Base-by-base conservation (phyloP, 2,888 invertebrate genomes). In the Cremastobaeus sp. region DNA sequence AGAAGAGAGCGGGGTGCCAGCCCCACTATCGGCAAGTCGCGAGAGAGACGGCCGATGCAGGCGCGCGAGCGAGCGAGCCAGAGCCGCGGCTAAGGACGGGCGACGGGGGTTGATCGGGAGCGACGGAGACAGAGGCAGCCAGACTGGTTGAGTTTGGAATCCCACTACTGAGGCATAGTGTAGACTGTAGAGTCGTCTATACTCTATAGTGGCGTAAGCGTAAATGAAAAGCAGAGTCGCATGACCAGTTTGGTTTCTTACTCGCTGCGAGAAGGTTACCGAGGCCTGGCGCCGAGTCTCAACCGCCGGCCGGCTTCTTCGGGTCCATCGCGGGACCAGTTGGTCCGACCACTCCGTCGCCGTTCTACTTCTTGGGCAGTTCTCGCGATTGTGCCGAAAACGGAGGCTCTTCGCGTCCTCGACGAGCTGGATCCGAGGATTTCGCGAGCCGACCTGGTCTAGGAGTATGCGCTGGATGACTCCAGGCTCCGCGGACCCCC, bases 171-270 rank as follows among this genome's bases (percentile, higher is more conserved):
- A 76, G 76, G 74, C 66, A 76, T 74, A 77, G 75, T 72, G n/a
- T n/a, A n/a, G n/a, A n/a, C n/a, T n/a, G n/a, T n/a, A n/a, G n/a
- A n/a, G n/a, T n/a, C n/a, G n/a, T n/a, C n/a, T n/a, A n/a, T n/a
- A n/a, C n/a, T n/a, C n/a, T n/a, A n/a, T n/a, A 74, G 71, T 83
- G 83, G 83, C 83, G 83, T 82, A 81, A 82, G n/a, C n/a, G n/a
- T n/a, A n/a, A 77, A 66, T 68, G 68, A 72, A 65, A 74, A 72
- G 76, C 66, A 30, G 78, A 80, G 78, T 77, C 77, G 82, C 70
- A 78, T 78, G 82, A 83, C 81, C 83, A 84, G 83, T 83, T 83
- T 71, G 76, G 78, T 74, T 71, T 77, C 71, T 66, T 66, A 70
- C 70, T 39, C 62, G 73, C 62, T 47, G 72, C 72, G 50, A 70